Evolutionary conservation across 2,888 invertebrate genomes (phyloP), one percentile per base, ranked within the genome.

Genomic region (Chymomyza procnemis): DNA sequence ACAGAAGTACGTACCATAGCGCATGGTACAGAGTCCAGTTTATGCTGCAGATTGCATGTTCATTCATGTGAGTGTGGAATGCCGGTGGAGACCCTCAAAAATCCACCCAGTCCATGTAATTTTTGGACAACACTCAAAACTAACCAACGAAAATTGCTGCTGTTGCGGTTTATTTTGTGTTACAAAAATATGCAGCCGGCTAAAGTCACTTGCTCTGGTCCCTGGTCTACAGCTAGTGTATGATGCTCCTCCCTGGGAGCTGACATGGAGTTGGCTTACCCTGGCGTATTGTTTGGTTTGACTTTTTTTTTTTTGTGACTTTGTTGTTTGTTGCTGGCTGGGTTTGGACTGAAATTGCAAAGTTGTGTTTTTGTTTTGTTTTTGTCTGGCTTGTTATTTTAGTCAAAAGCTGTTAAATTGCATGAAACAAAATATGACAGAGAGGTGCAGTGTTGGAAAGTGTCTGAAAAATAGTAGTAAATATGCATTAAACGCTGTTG

Each of bases 401-500:
- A 73, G 84, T 81, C 86, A 86, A 86, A 81, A 81, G 81, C 86
- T 81, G 81, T 81, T 86, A 81, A 81, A 81, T 81, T 81, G 86
- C 84, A 78, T 73, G 84, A 86, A 86, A 75, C 86, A 85, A 85
- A 85, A 73, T 73, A 73, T 66, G 30, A 52, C 30, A 65, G 59
- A 26, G 22, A 18, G 50, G 46, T 6, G 19, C 8, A 65, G n/a
- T 69, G 56, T 59, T 16, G 22, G 56, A 22, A 50, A 60, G 52
- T 22, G 54, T 34, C 34, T 48, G 59, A 69, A 69, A 67, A 55
- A 69, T 68, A 48, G 67, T 4, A 66, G 72, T 61, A 73, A 75
- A 74, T 73, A 71, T 69, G 75, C 69, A 70, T 71, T 67, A 66
- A 70, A 63, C 67, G 62, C 21, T 59, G 64, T 47, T 47, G 61